These are phyloP conservation scores for Zootoca vivipara DNA, from an alignment of 2,113 vertebrate species.

Conservation along the genomic window DNA sequence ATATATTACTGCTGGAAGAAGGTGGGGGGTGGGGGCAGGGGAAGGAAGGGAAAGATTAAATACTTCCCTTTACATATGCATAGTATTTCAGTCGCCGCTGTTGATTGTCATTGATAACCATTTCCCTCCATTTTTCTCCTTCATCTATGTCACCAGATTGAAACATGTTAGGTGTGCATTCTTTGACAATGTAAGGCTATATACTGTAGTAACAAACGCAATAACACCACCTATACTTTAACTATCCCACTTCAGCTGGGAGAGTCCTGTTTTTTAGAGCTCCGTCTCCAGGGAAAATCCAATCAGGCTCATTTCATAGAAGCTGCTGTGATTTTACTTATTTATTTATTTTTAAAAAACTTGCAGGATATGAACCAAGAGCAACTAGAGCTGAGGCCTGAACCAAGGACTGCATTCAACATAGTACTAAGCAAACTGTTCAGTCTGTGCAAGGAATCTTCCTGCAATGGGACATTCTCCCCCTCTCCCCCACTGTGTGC, in stretches of 20 bases:
- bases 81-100: conserved; percentile 74
- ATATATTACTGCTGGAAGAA: conserved; percentile 65
- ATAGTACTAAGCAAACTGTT: too few species aligned
- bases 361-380: too few species aligned
- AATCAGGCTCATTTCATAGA: neutral
- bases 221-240: neutral
- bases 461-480: too few species aligned
- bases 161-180: conserved; percentile 10
- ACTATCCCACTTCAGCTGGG: neutral
- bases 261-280: neutral
- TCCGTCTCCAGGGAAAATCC: neutral
- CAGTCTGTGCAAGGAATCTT: too few species aligned
- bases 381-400: too few species aligned
- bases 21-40: neutral
- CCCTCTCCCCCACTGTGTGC: too few species aligned
- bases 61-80: conserved; percentile 74
- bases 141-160: neutral
- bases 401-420: too few species aligned
- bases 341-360: neutral
- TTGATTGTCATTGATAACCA: conserved; percentile 72
- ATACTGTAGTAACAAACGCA: too few species aligned
- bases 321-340: neutral
- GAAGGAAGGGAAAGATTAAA: conserved; percentile 73
- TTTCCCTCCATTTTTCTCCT: conserved; percentile 63
- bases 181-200: neutral